Base-by-base conservation (phyloP, 2,113 vertebrate genomes). In the Perca flavescens region DNA sequence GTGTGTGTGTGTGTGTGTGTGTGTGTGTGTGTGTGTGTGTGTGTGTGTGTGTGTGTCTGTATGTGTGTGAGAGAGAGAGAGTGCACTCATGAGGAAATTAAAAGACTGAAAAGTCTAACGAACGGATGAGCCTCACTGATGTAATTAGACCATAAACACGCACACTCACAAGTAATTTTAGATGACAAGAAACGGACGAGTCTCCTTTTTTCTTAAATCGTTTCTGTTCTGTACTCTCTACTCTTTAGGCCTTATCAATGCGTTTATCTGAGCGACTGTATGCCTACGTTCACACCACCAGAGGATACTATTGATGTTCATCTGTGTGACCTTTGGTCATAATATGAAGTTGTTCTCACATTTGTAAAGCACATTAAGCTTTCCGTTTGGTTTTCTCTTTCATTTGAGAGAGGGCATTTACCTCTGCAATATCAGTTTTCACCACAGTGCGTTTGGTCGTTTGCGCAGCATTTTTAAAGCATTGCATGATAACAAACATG, bases 101-200 rank as follows among this genome's bases (percentile, higher is more conserved):
- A 77, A 71, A 56, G 10, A 19, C 2, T 15, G 69, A 52, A 61
- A 22, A 25, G 2, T 76, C 22, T 73, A 46, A 63, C 12, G 40
- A 19, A 76, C 25, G 64, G 19, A 80, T 16, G 11, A 74, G 80
- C 58, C 21, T 77, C 28, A 28, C 21, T 81, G 66, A 88, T 86
- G 65, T 77, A 43, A 79, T 73, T 53, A 61, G 22, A 54, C 15
- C 31, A 28, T 14, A 46, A 62, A 80, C 53, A 70, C 70, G 79
- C 72, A 5, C 34, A 34, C 34, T 63, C 73, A 75, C 70, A 72
- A 34, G 70, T 57, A 22, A 52, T 67, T 57, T 79, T 69, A 78
- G 70, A 65, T 66, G 22, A 57, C 19, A 54, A n/a, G 8, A 67
- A 34, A 28, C 6, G 15, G 36, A 28, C 0, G 0, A 58, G n/a